Evolutionary conservation across 2,797 vertebrate genomes (phyloP), one percentile per base, ranked within the genome.

Genomic region (Galago senegalensis): DNA sequence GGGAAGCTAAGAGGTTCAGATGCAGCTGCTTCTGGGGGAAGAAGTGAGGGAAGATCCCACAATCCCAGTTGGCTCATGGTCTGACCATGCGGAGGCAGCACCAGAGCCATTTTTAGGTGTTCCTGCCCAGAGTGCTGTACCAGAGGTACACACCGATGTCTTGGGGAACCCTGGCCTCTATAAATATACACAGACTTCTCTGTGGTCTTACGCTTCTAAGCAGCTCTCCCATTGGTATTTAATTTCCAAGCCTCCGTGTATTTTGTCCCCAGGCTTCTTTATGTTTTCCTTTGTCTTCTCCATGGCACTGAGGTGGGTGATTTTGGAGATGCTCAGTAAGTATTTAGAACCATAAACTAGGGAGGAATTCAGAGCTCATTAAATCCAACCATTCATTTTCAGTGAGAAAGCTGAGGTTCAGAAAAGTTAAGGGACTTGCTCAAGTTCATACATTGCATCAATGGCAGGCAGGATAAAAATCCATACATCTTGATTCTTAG

Each of bases 281-380:
- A n/a, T 93, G 27, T 56, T 95, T 92, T 84, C 27, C 40, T 40
- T 81, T 77, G 49, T 49, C 73, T 91, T 86, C 61, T 91, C 46
- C 17, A 7, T 87, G 72, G 61, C 29, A 31, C 46, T 53, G 76
- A 87, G 61, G 10, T 49, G 2, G 7, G 46, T 80, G 1, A 53
- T 89, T 72, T 79, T 13, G 9, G 46, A 70, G 40, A 23, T 34
- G 6, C 7, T 11, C 14, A 34, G 23, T 23, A 34, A 90, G 29
- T 80, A 40, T 89, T 92, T 90, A 76, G 43, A 60, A 70, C 14
- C n/a, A 77, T 23, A 40, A 89, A 83, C 34, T 65, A 25, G n/a
- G 40, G 53, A 10, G 25, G 27, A 79, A 87, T 87, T 61, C 49
- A 31, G 23, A 95, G 29, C 61, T 70, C 27, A 53, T 70, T 83